Evolutionary conservation across 2,888 invertebrate genomes (phyloP), one percentile per base, ranked within the genome.

Genomic region (Kuschelorhynchus macadamiae): DNA sequence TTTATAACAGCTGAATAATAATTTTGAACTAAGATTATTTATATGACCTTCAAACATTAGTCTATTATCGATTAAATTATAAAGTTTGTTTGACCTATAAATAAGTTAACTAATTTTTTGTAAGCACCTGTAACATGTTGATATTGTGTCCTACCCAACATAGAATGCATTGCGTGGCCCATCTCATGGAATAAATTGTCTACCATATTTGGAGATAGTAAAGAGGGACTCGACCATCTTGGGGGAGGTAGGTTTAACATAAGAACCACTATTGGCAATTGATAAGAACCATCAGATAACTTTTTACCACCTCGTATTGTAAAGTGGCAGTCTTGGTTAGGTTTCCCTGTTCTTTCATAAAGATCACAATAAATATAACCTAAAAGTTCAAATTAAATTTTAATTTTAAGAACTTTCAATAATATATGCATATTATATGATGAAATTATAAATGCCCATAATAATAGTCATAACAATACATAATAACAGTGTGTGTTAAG

Each of bases 151-250:
- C 97, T 88, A 1, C 96, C 99, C 74, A 99, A 85, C 97, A 99
- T 98, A 14, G 98, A 97, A 85, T 99, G 99, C 89, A 98, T 91
- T 12, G 98, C 99, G 86, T 99, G 99, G 0, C 99, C 99, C 92
- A 97, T 92, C 87, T 99, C 98, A 83, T 99, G 99, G 84, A 98
- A 98, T 72, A 99, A 86, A 85, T 98, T 99, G 84, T 98, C 98
- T 7, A 98, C 92, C 78, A 94, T 92, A 14, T 90, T 88, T 0
- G 95, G 93, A 18, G 91, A 89, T 59, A 99, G 86, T 55, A 97
- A 85, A 42, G 94, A 92, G 0, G 94, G 94, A 2, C 89, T 90
- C 0, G 88, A 88, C 88, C 90, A 89, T 72, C 89, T 88, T 0
- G 94, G 93, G 30, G 90, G 87, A 42, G 92, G 90, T 59, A 98